A percentile compares a stretch with the other conserved stretches of the same genome.
These are phyloP conservation scores for Henricia sp. DNA, from an alignment of 53 echinoderm and acorn worm genomes.

Conservation along the genomic window DNA sequence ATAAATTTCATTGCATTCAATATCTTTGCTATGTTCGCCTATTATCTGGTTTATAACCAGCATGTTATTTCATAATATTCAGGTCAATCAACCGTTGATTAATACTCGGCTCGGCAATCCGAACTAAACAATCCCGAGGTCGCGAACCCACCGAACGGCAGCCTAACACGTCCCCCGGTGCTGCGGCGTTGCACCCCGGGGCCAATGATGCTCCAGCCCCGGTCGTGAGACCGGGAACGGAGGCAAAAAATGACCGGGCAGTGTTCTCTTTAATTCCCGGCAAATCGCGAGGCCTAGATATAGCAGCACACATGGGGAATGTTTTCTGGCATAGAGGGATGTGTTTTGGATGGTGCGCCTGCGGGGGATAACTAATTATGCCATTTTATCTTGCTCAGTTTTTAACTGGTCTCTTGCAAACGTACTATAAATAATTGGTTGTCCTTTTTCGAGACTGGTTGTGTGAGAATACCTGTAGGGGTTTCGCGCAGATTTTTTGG, in stretches of 20 bases:
- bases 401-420: slow-evolving; percentile 3
- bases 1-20: too few relatives aligned
- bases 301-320: slow-evolving; percentile 33
- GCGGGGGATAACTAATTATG: slow-evolving; percentile 41
- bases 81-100: too few relatives aligned
- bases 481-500: slow-evolving; percentile 11
- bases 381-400: slow-evolving; percentile 57
- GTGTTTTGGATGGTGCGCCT: slow-evolving; percentile 46
- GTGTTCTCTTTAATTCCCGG: slow-evolving; percentile 49
- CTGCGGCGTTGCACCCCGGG: slow-evolving; percentile 43
- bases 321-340: slow-evolving; percentile 55
- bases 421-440: slow-evolving; percentile 53
- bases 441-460: slow-evolving; percentile 15
- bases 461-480: slow-evolving; percentile 10
- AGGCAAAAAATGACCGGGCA: slow-evolving; percentile 31
- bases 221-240: not conserved
- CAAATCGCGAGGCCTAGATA: slow-evolving; percentile 52
- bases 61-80: too few relatives aligned
- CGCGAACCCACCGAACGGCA: slow-evolving; percentile 40
- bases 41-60: too few relatives aligned
- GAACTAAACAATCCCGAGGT: slow-evolving; percentile 27
- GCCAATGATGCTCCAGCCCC: slow-evolving; percentile 48
- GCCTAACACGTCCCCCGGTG: slow-evolving; percentile 41
- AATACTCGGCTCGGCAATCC: not conserved
- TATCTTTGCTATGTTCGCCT: too few relatives aligned